Evolutionary conservation across 2,888 invertebrate genomes (phyloP), one percentile per base, ranked within the genome.

Genomic region (Sipunculus nudus): DNA sequence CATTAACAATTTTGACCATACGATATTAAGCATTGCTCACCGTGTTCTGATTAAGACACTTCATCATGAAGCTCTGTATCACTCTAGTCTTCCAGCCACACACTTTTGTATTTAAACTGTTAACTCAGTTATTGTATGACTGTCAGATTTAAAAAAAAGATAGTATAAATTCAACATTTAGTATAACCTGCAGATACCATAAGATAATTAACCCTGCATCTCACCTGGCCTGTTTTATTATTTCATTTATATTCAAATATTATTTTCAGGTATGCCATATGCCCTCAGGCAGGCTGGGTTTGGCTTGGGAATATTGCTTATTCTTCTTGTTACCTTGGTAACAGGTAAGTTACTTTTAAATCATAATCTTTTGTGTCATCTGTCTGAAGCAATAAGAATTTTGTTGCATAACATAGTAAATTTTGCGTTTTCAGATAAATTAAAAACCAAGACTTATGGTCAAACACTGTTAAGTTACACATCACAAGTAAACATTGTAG

Each of bases 201-300:
- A 10, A 35, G 38, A 35, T 35, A 35, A 35, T 16, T 35, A 16
- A 13, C 10, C 16, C 38, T 31, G 5, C 28, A 21, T 28, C 28
- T 16, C 38, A 10, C 16, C 10, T 13, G 16, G n/a, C n/a, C n/a
- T n/a, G n/a, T n/a, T n/a, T n/a, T n/a, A n/a, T n/a, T n/a, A n/a
- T n/a, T n/a, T n/a, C n/a, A n/a, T n/a, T n/a, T n/a, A n/a, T n/a
- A n/a, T n/a, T n/a, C n/a, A n/a, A n/a, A n/a, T n/a, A n/a, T n/a
- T n/a, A 45, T 26, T 61, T 74, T 39, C 71, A 81, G 81, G 81
- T 28, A 77, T 81, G 45, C 80, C 80, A 23, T 93, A 90, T 81
- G 92, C 92, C 0, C 85, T 93, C 6, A 89, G 90, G 74, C 89
- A 91, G 77, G 90, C 92, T 50, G 93, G 93, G 13, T 90, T 92